Conservation (phyloP, 2,888 invertebrate genomes). For the Nowickia ferox region DNA sequence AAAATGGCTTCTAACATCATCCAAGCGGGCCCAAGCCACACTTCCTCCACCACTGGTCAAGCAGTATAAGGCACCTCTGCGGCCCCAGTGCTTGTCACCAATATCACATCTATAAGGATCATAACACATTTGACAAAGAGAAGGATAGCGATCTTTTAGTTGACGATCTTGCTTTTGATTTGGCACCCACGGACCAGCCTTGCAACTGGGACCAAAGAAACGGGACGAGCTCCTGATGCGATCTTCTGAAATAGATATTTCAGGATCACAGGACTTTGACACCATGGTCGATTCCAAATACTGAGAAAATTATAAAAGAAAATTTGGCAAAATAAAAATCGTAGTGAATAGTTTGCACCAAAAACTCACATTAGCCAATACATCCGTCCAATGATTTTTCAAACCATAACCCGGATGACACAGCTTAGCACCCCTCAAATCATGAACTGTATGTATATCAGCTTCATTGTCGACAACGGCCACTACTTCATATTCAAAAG, state of each 20-base stretch:
- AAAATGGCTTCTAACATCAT: conserved; percentile 88
- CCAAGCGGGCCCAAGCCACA: conserved; percentile 91
- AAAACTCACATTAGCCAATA: conserved; percentile 88
- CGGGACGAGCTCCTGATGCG: conserved; percentile 88
- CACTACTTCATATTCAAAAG: conserved; percentile 86
- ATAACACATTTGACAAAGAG: conserved; percentile 89
- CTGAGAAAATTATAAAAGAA: conserved; percentile 83
- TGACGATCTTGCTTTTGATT: conserved; percentile 86
- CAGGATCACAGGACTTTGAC: conserved; percentile 88
- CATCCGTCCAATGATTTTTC: conserved; percentile 89
- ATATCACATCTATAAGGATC: conserved; percentile 85
- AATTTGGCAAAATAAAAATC: conserved; percentile 76
- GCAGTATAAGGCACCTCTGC: conserved; percentile 91
- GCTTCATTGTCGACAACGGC: conserved; percentile 87
- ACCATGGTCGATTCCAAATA: conserved; percentile 90
- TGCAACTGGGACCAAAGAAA: conserved; percentile 92
- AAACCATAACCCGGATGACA: conserved; percentile 93
- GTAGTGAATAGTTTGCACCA: conserved; percentile 84
- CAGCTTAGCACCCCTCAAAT: conserved; percentile 88
- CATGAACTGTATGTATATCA: conserved; percentile 85
- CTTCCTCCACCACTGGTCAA: conserved; percentile 91
- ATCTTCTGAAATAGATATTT: conserved; percentile 89
- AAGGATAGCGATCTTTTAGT: conserved; percentile 88
- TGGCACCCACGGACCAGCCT: conserved; percentile 92
- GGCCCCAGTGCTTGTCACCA: conserved; percentile 92